phyloP scores from a whole-genome alignment of 2,113 vertebrate species.

The Hystrix brachyura region DNA sequence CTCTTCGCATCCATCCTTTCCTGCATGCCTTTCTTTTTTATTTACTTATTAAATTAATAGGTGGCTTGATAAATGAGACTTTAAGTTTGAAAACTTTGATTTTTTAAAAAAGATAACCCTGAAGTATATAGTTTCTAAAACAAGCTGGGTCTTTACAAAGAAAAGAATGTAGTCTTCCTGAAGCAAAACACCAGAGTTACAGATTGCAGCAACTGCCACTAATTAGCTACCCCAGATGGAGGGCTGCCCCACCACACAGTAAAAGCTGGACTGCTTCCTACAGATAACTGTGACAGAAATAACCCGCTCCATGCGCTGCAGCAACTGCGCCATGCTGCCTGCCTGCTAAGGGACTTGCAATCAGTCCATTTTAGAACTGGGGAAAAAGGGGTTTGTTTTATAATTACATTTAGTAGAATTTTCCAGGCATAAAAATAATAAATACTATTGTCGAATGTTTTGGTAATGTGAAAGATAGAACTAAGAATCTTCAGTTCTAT shows the following conservation, averaged over 20 bases:
- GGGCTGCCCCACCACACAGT: conserved; percentile 53
- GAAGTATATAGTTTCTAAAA: conserved; percentile 64
- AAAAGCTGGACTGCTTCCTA: conserved; percentile 65
- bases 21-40: not conserved
- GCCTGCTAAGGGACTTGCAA: not conserved
- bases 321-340: not conserved
- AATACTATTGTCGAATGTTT: not conserved
- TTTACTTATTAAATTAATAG: not conserved
- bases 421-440: conserved; percentile 44
- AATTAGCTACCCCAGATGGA: conserved; percentile 82
- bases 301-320: conserved; percentile 1
- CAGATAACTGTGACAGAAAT: conserved; percentile 69
- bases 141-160: conserved; percentile 56
- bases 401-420: conserved; percentile 45
- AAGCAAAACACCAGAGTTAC: conserved; percentile 70
- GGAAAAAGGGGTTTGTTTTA: not conserved
- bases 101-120: conserved; percentile 1
- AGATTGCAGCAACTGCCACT: conserved; percentile 70
- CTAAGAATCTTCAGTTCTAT: not conserved
- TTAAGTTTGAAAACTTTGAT: not conserved
- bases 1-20: not conserved
- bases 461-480: not conserved
- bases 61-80: conserved; percentile 40
- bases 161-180: conserved; percentile 63
- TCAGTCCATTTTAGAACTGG: conserved; percentile 27